Percentiles rank a stretch among this genome's conserved stretches.
phyloP scores from a whole-genome alignment of 2,888 invertebrate genomes.

The Rhamnusium bicolor region DNA sequence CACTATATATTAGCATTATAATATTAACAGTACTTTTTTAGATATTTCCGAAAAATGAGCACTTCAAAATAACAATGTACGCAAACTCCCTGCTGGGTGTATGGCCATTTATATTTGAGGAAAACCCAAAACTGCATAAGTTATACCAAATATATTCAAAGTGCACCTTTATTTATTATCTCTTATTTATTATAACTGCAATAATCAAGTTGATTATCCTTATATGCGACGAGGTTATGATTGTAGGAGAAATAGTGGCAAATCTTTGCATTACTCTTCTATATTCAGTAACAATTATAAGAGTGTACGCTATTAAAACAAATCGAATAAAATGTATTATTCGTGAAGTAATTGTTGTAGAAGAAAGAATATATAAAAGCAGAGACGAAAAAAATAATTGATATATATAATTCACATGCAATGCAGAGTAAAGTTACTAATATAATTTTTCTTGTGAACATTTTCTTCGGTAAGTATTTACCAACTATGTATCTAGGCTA shows the following conservation, averaged over 20 bases:
- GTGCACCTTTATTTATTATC: constrained; percentile 34
- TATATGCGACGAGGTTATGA: constrained; percentile 21
- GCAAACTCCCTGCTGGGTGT: constrained; percentile 40
- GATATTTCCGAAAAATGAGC: constrained; percentile 46
- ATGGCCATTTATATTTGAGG: constrained; percentile 45
- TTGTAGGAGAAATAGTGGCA: constrained; percentile 42
- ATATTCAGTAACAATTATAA: constrained; percentile 44
- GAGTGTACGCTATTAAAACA: constrained; percentile 45
- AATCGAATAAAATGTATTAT: constrained; percentile 42
- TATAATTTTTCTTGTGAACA: constrained; percentile 41
- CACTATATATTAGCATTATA: no score
- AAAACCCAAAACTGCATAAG: constrained; percentile 36
- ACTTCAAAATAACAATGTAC: constrained; percentile 40
- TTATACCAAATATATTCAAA: constrained; percentile 40
- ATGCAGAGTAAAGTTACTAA: constrained; percentile 41
- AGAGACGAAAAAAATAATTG: constrained; percentile 36
- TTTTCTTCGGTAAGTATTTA: constrained; percentile 43
- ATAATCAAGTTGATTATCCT: constrained; percentile 37
- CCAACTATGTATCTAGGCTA: not conserved
- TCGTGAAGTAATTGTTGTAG: constrained; percentile 47
- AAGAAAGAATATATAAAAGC: constrained; percentile 41
- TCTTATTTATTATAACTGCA: constrained; percentile 35
- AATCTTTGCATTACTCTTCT: constrained; percentile 51
- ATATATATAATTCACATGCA: constrained; percentile 44
- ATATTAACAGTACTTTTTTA: no score